Evolutionary conservation across 2,113 vertebrate genomes (phyloP), one percentile per base, ranked within the genome.

Genomic region (Macquaria ambigua): DNA sequence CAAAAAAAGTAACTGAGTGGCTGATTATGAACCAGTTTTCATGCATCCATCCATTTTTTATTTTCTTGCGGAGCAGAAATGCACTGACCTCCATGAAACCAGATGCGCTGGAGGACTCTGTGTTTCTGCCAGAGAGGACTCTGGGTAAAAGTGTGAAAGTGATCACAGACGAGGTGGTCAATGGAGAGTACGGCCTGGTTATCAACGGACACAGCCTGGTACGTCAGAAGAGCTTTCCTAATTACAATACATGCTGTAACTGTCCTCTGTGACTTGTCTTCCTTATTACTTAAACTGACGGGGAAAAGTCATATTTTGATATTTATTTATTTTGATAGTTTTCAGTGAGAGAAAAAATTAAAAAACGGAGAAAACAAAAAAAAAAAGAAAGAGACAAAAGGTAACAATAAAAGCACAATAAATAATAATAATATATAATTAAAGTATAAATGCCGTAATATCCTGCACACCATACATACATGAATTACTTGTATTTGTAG

Each of bases 181-280:
- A 77, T 0, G 98, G 97, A 16, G 97, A 95, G 39, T 98, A 97
- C 0, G 98, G 98, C 72, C 93, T 99, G 39, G 93, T 99, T 71
- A 98, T 99, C 95, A 98, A 95, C 1, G 98, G 98, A 69, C 97
- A 96, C 90, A 98, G 97, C 84, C 95, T 99, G 98, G 98, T 99
- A 95, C 85, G 81, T 74, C 11, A 46, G 5, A 15, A 52, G 0
- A 58, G 34, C n/a, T 12, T 48, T 55, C 39, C n/a, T 39, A 2
- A 37, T 68, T 34, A 23, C 25, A 21, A 15, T 25, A 1, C 53
- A 21, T 11, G 8, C 7, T 34, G 9, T 18, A 15, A 50, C 11
- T 34, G 8, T 10, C 55, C 15, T 55, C 21, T 16, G 55, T 41
- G 28, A 37, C 64, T 28, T 41, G 25, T 37, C 3, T 14, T 16